Evolutionary conservation across 2,113 vertebrate genomes (phyloP), one percentile per base, ranked within the genome.

Genomic region (Sisor rabdophorus): DNA sequence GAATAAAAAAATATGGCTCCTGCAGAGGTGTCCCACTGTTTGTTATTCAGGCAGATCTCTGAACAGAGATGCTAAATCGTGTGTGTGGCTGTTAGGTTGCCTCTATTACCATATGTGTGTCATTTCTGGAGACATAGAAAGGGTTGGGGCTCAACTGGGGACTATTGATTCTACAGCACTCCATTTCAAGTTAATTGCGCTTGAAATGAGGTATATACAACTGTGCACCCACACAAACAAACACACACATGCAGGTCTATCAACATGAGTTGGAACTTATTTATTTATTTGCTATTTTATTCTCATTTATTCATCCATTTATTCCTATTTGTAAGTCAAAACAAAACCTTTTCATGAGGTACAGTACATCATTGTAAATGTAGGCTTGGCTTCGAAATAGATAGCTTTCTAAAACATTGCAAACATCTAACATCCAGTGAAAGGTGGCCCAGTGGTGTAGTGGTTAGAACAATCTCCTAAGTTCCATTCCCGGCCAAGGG

Each of bases 121-220:
- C 87, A 89, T 92, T 91, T 91, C 89, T 77, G 73, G 89, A 90
- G 84, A 85, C 87, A 87, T 89, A 87, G 91, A 89, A 91, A 88
- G 88, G 86, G 85, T 88, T 86, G 85, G 86, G 85, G 90, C 92
- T 93, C 91, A 91, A 92, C 89, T 89, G 86, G 88, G 89, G 88
- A 90, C 90, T 91, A 93, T 93, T 92, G 92, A 93, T 93, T 91
- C 87, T 88, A 87, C 88, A 91, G 88, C 87, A 90, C 89, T 91
- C 90, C 90, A 93, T 92, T 93, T 92, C 90, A 90, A 92, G 90
- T 92, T 93, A 93, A 93, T 92, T 92, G 91, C 90, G 91, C 91
- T 93, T 93, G 91, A 93, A 93, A 93, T 93, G 91, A 93, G 91
- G 90, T 91, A 85, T 55, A 53, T 54, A 73, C 74, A 80, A 78